A percentile compares a stretch with the other conserved stretches of the same genome.
These are phyloP conservation scores for Pleuronectes platessa DNA, from an alignment of 2,113 vertebrate genomes.

Conservation along the genomic window DNA sequence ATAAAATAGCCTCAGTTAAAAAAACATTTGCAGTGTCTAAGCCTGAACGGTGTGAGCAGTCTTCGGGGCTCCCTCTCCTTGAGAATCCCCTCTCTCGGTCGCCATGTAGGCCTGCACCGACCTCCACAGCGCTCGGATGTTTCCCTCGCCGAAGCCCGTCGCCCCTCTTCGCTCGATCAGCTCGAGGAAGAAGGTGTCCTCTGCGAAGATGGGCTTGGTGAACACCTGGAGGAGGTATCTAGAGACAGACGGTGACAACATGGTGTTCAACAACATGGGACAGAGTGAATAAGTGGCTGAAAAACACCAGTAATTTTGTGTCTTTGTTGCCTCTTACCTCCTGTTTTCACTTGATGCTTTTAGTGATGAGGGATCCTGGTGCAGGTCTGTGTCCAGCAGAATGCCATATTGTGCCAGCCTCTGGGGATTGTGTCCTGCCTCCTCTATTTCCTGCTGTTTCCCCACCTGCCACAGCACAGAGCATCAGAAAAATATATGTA, in stretches of 20 bases:
- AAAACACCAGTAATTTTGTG: background rate
- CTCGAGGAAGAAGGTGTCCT: constrained; percentile 96
- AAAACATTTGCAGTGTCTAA: constrained; percentile 14
- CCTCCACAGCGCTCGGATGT: constrained; percentile 92
- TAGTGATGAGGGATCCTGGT: background rate
- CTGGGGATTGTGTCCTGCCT: constrained; percentile 82
- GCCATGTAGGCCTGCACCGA: constrained; percentile 89
- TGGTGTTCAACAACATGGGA: too few relatives aligned
- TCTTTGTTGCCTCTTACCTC: constrained; percentile 54
- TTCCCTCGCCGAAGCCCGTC: constrained; percentile 91
- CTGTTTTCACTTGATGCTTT: constrained; percentile 28
- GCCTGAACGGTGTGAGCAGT: constrained; percentile 21
- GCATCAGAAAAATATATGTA: background rate
- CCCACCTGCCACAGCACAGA: constrained; percentile 70
- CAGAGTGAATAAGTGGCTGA: too few relatives aligned
- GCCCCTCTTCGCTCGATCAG: constrained; percentile 92
- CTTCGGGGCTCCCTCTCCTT: constrained; percentile 14
- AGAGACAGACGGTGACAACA: background rate
- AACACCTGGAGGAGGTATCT: constrained; percentile 94
- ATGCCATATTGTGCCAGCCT: constrained; percentile 86
- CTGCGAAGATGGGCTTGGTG: constrained; percentile 89
- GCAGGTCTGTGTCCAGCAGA: constrained; percentile 86
- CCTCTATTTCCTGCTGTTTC: constrained; percentile 86
- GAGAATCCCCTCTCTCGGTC: constrained; percentile 39
- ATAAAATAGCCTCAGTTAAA: constrained; percentile 5